These are phyloP conservation scores for Phyllotis vaccarum DNA, from an alignment of 2,797 vertebrate species.

Conservation along the genomic window DNA sequence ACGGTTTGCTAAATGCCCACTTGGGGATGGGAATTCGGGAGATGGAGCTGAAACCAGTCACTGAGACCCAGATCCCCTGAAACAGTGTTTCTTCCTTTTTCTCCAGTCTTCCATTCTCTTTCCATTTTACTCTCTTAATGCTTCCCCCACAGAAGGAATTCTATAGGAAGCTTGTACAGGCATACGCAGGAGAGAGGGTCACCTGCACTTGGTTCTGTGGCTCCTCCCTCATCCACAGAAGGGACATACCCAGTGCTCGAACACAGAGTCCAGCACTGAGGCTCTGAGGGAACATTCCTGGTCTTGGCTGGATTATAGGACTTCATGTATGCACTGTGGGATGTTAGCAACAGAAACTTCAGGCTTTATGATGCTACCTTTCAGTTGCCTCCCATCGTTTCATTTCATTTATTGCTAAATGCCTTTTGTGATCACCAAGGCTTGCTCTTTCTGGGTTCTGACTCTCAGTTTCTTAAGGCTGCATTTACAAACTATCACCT, in stretches of 20 bases:
- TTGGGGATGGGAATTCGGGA: accelerated
- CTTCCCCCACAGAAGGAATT: not conserved
- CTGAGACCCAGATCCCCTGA: accelerated
- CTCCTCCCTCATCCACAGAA: not conserved
- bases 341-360: not conserved
- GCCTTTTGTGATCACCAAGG: not conserved
- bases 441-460: not conserved
- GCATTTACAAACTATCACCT: not conserved
- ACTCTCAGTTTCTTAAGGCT: not conserved
- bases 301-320: not conserved
- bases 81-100: not conserved
- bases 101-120: not conserved
- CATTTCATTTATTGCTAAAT: not conserved
- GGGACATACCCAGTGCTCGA: not conserved
- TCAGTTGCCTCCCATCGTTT: not conserved
- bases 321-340: not conserved
- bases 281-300: accelerated
- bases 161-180: not conserved
- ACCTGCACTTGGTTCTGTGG: not conserved
- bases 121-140: not conserved
- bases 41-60: accelerated
- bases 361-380: not conserved
- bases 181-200: not conserved
- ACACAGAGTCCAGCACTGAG: not conserved
- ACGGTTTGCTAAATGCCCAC: not conserved